Evolutionary conservation across 2,888 invertebrate genomes (phyloP).

Genomic region (Sinhomidia bicolor): DNA sequence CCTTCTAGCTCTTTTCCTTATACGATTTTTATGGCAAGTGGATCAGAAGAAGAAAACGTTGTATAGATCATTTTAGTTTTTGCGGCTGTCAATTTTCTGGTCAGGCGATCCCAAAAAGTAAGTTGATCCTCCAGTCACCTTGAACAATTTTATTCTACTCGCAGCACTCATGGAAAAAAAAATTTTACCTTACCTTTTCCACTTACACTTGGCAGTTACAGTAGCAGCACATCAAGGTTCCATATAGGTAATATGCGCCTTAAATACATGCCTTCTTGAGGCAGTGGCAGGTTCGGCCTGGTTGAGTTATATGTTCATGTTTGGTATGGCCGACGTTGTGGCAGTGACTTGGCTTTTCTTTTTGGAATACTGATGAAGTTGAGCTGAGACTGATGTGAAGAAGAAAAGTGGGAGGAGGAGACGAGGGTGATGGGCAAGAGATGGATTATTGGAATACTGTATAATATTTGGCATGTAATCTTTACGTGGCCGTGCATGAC

Average conservation of each 20-base stretch:
- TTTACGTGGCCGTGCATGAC: slow-evolving; percentile 30
- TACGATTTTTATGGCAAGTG: slow-evolving; percentile 17
- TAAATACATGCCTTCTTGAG: not conserved
- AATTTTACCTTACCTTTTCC: not conserved
- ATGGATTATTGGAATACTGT: slow-evolving; percentile 23
- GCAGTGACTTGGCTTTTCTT: slow-evolving; percentile 40
- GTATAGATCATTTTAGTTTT: slow-evolving; percentile 49
- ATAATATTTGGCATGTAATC: slow-evolving; percentile 38
- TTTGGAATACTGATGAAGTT: slow-evolving; percentile 42
- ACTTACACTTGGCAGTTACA: not conserved
- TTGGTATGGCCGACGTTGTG: slow-evolving; percentile 16
- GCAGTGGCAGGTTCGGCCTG: not conserved
- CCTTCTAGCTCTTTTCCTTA: slow-evolving; percentile 1
- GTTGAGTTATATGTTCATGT: not conserved
- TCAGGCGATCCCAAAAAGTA: slow-evolving; percentile 48
- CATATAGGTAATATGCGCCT: not conserved
- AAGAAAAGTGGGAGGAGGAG: not conserved
- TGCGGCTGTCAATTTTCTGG: slow-evolving; percentile 50
- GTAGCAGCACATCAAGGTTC: not conserved
- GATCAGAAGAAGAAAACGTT: slow-evolving; percentile 41
- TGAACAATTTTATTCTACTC: slow-evolving; percentile 51
- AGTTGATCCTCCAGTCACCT: slow-evolving; percentile 49
- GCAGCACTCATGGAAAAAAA: slow-evolving; percentile 29
- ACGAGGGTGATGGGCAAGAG: slow-evolving; percentile 25
- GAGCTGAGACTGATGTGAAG: not conserved